Percentiles rank a stretch among this genome's conserved stretches.
Evolutionary conservation across 2,888 invertebrate genomes (phyloP).

Genomic region (Hecatera dysodea): DNA sequence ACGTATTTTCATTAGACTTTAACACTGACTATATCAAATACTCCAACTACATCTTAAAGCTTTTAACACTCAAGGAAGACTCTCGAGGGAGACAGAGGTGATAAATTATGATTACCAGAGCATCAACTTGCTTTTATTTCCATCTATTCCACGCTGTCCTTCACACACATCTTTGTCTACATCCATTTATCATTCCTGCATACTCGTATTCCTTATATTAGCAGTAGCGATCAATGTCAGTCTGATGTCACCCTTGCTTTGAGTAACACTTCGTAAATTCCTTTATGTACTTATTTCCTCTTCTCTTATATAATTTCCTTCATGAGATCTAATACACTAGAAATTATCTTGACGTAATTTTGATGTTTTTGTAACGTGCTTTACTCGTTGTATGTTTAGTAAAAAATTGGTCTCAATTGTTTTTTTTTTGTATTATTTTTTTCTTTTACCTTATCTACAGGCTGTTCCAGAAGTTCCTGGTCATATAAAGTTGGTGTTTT

Average conservation of each 20-base stretch:
- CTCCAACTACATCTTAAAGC: conserved; percentile 42
- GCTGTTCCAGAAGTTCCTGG: too few species aligned
- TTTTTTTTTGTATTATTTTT: too few species aligned
- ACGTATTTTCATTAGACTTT: neutral
- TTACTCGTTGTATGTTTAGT: too few species aligned
- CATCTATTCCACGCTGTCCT: conserved; percentile 57
- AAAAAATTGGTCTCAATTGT: too few species aligned
- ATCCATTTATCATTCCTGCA: conserved; percentile 63
- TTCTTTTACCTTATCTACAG: too few species aligned
- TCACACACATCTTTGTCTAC: conserved; percentile 58
- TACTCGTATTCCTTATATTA: conserved; percentile 49
- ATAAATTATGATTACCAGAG: conserved; percentile 66
- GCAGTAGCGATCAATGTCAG: conserved; percentile 57
- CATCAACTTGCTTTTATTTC: conserved; percentile 67
- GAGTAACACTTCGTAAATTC: conserved; percentile 30
- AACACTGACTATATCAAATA: conserved; percentile 25
- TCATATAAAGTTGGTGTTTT: too few species aligned
- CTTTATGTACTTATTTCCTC: conserved; percentile 24
- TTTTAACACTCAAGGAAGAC: conserved; percentile 51
- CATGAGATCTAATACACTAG: neutral
- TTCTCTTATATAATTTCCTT: conserved; percentile 23
- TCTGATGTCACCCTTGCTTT: conserved; percentile 53
- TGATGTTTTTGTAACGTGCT: too few species aligned
- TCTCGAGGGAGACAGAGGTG: conserved; percentile 46
- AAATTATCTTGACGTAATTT: neutral